Evolutionary conservation across 2,888 invertebrate species (phyloP).

Genomic region (Rhodophaea formosa): DNA sequence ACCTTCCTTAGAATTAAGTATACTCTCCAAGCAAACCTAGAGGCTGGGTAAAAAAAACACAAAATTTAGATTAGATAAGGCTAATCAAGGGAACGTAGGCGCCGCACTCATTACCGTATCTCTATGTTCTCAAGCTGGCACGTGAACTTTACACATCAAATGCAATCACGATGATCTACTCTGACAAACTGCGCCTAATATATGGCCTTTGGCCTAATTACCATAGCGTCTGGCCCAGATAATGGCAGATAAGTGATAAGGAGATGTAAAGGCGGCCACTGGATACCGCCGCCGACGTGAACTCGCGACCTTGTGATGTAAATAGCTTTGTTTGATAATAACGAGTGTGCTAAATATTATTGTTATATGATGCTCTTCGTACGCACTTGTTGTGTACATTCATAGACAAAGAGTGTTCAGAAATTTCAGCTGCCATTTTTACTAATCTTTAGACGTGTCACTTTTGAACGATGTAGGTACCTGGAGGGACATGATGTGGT

Average conservation of each 20-base stretch:
- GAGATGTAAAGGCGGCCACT: constrained; percentile 33
- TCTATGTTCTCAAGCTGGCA: neutral
- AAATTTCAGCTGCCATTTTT: too few relatives aligned
- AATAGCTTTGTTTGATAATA: constrained; percentile 13
- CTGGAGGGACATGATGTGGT: too few relatives aligned
- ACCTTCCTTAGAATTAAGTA: too few relatives aligned
- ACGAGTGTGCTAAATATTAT: constrained; percentile 7
- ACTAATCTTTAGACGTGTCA: too few relatives aligned
- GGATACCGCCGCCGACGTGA: constrained; percentile 35
- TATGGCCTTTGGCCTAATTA: constrained; percentile 62
- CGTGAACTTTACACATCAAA: neutral
- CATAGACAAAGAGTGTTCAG: too few relatives aligned
- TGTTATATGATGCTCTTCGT: neutral
- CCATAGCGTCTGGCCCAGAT: constrained; percentile 66
- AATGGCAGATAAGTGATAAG: constrained; percentile 35
- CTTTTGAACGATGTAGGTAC: too few relatives aligned
- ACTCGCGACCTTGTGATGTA: constrained; percentile 31
- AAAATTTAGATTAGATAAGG: too few relatives aligned
- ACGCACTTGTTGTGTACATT: neutral
- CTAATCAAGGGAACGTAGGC: neutral
- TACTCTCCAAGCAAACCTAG: too few relatives aligned
- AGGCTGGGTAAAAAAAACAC: too few relatives aligned
- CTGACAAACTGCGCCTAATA: constrained; percentile 60
- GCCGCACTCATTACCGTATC: neutral
- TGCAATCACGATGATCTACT: constrained; percentile 30